Evolutionary conservation across 2,888 invertebrate genomes (phyloP), one percentile per base, ranked within the genome.

Genomic region (Adelognathus sp.): DNA sequence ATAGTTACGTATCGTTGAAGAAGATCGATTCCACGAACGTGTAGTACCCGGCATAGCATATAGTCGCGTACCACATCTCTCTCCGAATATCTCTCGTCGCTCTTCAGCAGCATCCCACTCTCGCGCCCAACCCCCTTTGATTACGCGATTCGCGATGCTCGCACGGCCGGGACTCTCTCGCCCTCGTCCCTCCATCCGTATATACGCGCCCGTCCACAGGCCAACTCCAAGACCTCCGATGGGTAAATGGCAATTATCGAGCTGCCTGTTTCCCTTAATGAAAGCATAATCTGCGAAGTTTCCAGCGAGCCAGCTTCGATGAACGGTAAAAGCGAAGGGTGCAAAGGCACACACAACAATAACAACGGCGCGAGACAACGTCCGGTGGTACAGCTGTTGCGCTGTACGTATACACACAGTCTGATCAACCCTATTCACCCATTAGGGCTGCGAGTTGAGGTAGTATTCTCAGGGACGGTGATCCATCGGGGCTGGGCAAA

Each of bases 231-330:
- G 54, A 39, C 27, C 54, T 64, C n/a, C 31, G n/a, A 58, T 31
- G 46, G 54, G 75, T 76, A 80, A 83, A 83, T 81, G 81, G 75
- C 81, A 83, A 84, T 85, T 83, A 83, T 83, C 78, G 80, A 77
- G 77, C 82, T 79, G 75, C 80, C 81, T 81, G 82, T 82, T 81
- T 81, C 71, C 73, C 64, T 74, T 79, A 83, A 83, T 84, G 84
- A 84, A 83, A 85, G 82, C 82, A 81, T 81, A 81, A 83, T 84
- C 80, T 71, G n/a, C n/a, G 67, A 82, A 84, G 79, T 83, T 84
- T 73, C 76, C 80, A 73, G 44, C 74, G 70, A 70, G 74, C 70
- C 60, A 76, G 63, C 78, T 50, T 67, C 50, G 33, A 63, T 76
- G 56, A 79, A 50, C 60, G 41, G 70, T 31, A 69, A 74, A 61